These are phyloP conservation scores for Uropsilus gracilis DNA, from an alignment of 2,113 vertebrate genomes.

Conservation along the genomic window DNA sequence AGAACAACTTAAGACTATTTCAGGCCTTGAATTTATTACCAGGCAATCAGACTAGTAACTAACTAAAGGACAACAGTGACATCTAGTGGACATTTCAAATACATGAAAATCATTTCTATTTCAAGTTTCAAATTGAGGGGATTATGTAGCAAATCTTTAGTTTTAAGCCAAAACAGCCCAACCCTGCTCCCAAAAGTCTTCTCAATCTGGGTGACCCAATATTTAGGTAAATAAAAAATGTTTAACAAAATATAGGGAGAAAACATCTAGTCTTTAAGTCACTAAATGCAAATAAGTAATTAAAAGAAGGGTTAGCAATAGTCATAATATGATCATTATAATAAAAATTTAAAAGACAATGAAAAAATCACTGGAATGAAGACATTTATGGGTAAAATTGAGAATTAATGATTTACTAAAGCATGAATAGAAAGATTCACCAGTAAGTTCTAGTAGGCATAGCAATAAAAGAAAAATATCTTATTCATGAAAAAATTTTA, in stretches of 20 bases:
- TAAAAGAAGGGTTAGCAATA: conserved; percentile 17
- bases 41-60: neutral
- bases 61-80: conserved; percentile 82
- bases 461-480: neutral
- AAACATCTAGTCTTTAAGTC: neutral
- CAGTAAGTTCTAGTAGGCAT: neutral
- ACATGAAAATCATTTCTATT: neutral
- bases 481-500: neutral
- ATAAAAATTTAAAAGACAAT: conserved; percentile 39
- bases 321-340: neutral
- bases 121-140: accelerated
- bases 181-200: neutral
- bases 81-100: conserved; percentile 83
- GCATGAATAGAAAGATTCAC: neutral
- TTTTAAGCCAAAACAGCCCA: conserved; percentile 27
- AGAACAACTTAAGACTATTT: neutral
- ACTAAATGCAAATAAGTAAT: neutral
- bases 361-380: neutral
- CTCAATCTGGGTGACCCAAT: neutral
- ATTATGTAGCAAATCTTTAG: neutral
- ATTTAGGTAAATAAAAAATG: conserved; percentile 19
- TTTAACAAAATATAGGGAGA: neutral
- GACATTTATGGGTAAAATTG: neutral
- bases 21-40: neutral
- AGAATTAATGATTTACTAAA: neutral